Conservation (phyloP, 2,888 invertebrate genomes). For the Drosophila paranaensis region DNA sequence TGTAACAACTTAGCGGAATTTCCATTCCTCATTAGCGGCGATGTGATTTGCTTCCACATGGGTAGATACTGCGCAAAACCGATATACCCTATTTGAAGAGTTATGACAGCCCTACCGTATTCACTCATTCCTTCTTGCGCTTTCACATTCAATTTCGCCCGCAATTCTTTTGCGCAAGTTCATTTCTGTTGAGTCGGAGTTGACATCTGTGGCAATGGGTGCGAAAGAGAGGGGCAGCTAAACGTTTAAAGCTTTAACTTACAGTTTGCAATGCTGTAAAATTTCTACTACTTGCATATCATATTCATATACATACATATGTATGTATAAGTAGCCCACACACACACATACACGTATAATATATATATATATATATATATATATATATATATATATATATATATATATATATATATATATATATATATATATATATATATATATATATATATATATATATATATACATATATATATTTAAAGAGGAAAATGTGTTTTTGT, state of each 20-base stretch:
- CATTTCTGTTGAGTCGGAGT: slow-evolving; percentile 21
- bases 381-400: too few species aligned
- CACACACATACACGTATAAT: background rate
- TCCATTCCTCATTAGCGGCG: too few species aligned
- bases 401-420: too few species aligned
- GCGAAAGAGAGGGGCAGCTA: slow-evolving; percentile 3
- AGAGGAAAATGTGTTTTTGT: background rate
- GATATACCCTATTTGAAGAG: slow-evolving; percentile 15
- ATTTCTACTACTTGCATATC: background rate
- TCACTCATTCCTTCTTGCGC: slow-evolving; percentile 12
- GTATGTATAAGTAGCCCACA: background rate
- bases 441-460: too few species aligned
- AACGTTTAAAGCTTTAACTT: slow-evolving; percentile 17
- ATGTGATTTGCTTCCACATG: background rate
- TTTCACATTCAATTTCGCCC: slow-evolving; percentile 36
- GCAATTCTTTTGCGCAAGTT: slow-evolving; percentile 37
- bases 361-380: background rate
- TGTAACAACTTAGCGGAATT: too few species aligned
- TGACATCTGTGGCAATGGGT: slow-evolving; percentile 14
- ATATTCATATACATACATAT: background rate
- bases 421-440: too few species aligned
- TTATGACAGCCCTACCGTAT: slow-evolving; percentile 30
- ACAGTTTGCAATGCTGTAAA: background rate
- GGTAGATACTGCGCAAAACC: background rate
- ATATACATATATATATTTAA: background rate